Evolutionary conservation across 1,140 invertebrate species (phyloP), one percentile per base, ranked within the genome.

Genomic region (Bicyclus anynana): DNA sequence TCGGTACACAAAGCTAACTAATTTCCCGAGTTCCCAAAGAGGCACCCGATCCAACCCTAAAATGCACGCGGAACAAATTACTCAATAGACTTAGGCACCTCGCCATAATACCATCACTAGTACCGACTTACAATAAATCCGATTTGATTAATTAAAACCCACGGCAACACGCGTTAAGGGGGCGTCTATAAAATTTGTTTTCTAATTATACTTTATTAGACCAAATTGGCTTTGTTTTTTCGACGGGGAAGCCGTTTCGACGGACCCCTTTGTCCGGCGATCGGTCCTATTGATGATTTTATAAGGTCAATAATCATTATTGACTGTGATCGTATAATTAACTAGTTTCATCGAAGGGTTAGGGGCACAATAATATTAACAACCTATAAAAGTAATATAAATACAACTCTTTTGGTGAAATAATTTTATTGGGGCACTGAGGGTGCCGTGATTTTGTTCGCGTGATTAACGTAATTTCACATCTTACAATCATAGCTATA

Each of bases 251-350:
- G 66, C 67, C 62, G 62, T 67, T 64, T 60, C 52, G 78, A 77
- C 78, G 74, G 80, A 57, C 46, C 55, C 76, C 75, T 84, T 85
- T 83, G 77, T 77, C 60, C 38, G 29, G n/a, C 51, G 16, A 73
- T 84, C 84, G 84, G 82, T 72, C 42, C 69, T 70, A 87, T 85
- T 87, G 78, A 85, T 70, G 80, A 85, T 87, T 87, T 78, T 87
- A 80, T 72, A 87, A 80, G 80, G 76, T 75, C 80, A 84, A 85
- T 87, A 81, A 78, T 79, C 72, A 81, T 83, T 80, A 87, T 87
- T 77, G 73, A 77, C 73, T 76, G 61, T 78, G 76, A 87, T 84
- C 72, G 67, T 80, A 83, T 80, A 79, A 84, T 84, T 80, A 80
- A 80, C 78, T 76, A 73, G 77, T 80, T 76, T 77, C 52, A 67